phyloP scores from a whole-genome alignment of 2,888 invertebrate genomes.

The Eupithecia abbreviata region DNA sequence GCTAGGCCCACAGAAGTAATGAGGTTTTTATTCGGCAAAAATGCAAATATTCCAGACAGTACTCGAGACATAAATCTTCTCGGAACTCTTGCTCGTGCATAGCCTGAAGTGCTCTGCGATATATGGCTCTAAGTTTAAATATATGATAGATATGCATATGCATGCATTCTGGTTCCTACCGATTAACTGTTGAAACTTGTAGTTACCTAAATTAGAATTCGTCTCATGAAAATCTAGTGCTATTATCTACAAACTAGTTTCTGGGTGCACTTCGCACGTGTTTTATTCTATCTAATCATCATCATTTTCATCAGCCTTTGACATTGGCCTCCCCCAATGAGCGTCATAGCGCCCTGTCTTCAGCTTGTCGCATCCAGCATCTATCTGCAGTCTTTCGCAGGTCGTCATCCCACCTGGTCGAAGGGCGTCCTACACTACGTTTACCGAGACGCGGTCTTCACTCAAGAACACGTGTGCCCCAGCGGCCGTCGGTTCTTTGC shows the following conservation, averaged over 20 bases:
- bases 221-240: not conserved
- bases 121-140: conserved; percentile 45
- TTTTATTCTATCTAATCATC: no score
- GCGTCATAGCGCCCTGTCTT: no score
- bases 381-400: no score
- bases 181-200: conserved; percentile 28
- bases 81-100: conserved; percentile 31
- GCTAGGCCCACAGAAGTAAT: not conserved
- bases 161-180: conserved; percentile 30
- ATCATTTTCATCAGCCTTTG: no score
- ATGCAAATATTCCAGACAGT: not conserved
- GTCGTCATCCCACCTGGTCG: no score
- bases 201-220: not conserved
- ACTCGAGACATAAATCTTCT: conserved; percentile 15
- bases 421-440: no score
- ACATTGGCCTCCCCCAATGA: no score
- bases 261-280: no score
- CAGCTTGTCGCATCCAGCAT: no score
- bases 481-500: no score
- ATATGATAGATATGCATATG: conserved; percentile 42
- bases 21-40: not conserved
- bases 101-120: conserved; percentile 41
- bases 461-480: no score
- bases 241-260: not conserved
- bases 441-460: no score